Base-by-base conservation (phyloP, 2,797 vertebrate genomes). In the Pelodytes ibericus region DNA sequence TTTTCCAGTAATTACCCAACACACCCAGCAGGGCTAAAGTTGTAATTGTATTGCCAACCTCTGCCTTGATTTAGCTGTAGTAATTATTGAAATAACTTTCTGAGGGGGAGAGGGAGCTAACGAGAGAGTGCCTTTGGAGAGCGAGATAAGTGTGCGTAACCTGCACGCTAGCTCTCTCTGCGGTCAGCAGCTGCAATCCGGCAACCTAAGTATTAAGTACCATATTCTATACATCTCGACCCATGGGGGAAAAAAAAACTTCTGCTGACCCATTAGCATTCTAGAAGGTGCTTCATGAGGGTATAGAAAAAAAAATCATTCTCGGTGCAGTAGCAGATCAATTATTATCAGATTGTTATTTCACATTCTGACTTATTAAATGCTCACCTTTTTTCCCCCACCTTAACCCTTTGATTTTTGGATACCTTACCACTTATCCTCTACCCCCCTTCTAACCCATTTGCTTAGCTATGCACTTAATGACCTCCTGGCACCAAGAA, bases 51-150 rank as follows among this genome's bases (percentile, higher is more conserved):
- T 60, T 31, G 16, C 13, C 26, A 31, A 22, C 18, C 25, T 31
- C 27, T 60, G 5, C 49, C 9, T 53, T 53, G 49, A 53, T 53
- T 53, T 53, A 53, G n/a, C 24, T 24, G 49, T 53, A 53, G 11
- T 7, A 20, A 53, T 53, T 53, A 22, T 47, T 36, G 56, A 36
- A 26, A 61, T 69, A 62, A 61, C 41, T 60, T n/a, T n/a, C n/a
- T 53, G 27, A 39, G 22, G 4, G 16, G 11, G 64, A n/a, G 10
- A 15, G 6, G 7, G 44, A 24, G 24, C 6, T 20, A n/a, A 62
- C 9, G 33, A 33, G 33, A 39, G n/a, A n/a, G n/a, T n/a, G n/a
- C n/a, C n/a, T n/a, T n/a, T n/a, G n/a, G n/a, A 25, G 61, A 16
- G 13, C 41, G 41, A 44, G 41, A 44, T 16, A 44, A 44, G 41